Base-by-base conservation (phyloP, 2,797 vertebrate species). In the Bradypus variegatus region DNA sequence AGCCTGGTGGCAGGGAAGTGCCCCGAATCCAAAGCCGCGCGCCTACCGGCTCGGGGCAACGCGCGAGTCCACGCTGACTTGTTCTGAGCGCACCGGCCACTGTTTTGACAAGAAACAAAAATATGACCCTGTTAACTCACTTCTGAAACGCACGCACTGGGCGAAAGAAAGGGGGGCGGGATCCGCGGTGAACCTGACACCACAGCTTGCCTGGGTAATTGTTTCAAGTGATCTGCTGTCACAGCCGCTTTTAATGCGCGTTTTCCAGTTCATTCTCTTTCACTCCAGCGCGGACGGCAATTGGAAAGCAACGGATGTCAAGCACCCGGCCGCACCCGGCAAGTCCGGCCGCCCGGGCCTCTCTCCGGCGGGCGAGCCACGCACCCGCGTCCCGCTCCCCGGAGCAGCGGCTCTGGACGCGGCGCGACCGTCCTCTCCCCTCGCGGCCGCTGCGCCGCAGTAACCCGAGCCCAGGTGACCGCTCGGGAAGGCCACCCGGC, bases 171-270 rank as follows among this genome's bases (percentile, higher is more conserved):
- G 14, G 29, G 3, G 3, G 4, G 5, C 2, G 3, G 50, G 11
- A 0, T 29, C 19, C 81, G 6, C 53, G 0, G 6, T 1, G 4
- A 45, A 27, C 36, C 73, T 16, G 53, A 33, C 58, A 12, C 13
- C 3, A 19, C 25, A 5, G 36, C 4, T 0, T 3, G 84, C 48
- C 77, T n/a, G 6, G 9, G 50, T 29, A 11, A 38, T 0, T 0
- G 33, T 7, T 27, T 6, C 18, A 0, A n/a, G 33, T 0, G 29
- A 4, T 2, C 15, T 3, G 33, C 55, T 14, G 45, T 29, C 64
- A 2, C 3, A 5, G 77, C 76, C 10, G 18, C 5, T n/a, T 7
- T 13, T 31, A 21, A 77, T 53, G 23, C 2, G 7, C 9, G 10
- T 12, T 29, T 70, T 25, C 48, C 33, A 1, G 21, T 31, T 11